Evolutionary conservation across 2,113 vertebrate genomes (phyloP), one percentile per base, ranked within the genome.

Genomic region (Typhlomys cinereus): DNA sequence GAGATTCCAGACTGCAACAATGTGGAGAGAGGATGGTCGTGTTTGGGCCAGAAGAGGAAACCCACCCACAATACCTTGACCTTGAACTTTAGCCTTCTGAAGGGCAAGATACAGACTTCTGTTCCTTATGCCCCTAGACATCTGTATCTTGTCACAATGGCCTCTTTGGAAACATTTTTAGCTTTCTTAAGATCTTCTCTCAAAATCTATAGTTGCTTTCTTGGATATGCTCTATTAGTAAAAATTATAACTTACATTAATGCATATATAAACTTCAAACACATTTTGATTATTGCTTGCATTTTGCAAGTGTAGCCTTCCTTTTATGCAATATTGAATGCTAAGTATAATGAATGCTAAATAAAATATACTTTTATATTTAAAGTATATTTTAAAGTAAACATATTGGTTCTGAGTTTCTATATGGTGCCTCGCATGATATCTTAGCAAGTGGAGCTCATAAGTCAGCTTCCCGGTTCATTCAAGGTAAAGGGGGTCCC

Each of bases 381-480:
- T n/a, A n/a, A 93, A 27, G 61, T 57, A 74, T 79, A 50, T 62
- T 76, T 93, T 69, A 92, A 83, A 92, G 52, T 46, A n/a, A 36
- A 18, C 52, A 8, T 75, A 18, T 57, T 15, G 39, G 27, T 50
- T 67, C 48, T 78, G 36, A 79, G 36, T 90, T 78, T 70, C 44
- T 85, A 34, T 78, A 27, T 73, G 34, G 27, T 44, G 74, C 41
- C n/a, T 74, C 79, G 50, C 4, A 46, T 52, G 83, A 80, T 84
- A 18, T n/a, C n/a, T 79, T 44, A 64, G 23, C 41, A 89, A 31
- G 5, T 9, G 61, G 25, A 39, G 36, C 36, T 92, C 66, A 54
- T 41, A 82, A 78, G n/a, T 1, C 75, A 62, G 17, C 12, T 82
- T 89, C 50, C 14, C 83, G 13, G 34, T 62, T 92, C 29, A 31